Evolutionary conservation across 2,888 invertebrate species (phyloP), one percentile per base, ranked within the genome.

Genomic region (Anaspis maculata): DNA sequence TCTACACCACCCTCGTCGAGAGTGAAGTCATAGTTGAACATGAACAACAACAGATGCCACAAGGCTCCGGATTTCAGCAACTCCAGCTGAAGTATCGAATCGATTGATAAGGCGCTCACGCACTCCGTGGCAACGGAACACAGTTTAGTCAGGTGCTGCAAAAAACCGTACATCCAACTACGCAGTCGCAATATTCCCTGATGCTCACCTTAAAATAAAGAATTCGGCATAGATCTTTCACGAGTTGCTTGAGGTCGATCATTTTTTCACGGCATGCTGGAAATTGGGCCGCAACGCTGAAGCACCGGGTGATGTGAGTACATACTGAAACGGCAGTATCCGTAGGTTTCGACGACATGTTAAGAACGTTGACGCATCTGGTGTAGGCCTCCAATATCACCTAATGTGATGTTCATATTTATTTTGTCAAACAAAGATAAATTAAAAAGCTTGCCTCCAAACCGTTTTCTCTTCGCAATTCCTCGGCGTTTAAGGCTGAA

Each of bases 401-500:
- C 74, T 76, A n/a, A 57, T n/a, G n/a, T n/a, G n/a, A n/a, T n/a
- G n/a, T n/a, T n/a, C n/a, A n/a, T n/a, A n/a, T n/a, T n/a, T n/a
- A n/a, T n/a, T n/a, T n/a, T n/a, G n/a, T n/a, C n/a, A n/a, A n/a
- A n/a, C n/a, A 51, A 31, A 21, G 9, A 37, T 10, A 26, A 21
- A 25, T 32, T 16, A 12, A 21, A 23, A 25, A 19, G n/a, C n/a
- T n/a, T n/a, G n/a, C 81, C 69, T 89, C 87, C 39, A 97, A 72
- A 1, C 97, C 97, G 35, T 85, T 84, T 66, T 98, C 97, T 31
- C 98, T 69, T 32, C 97, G 71, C 44, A 98, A 69, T 64, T 99
- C 97, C 68, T 99, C 97, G 0, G 97, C 98, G 66, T 98, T 99
- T 24, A 99, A 69, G 7, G 95, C 86, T 1, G 96, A 96, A 66